Evolutionary conservation across 1,140 invertebrate genomes (phyloP).

Genomic region (Tribolium castaneum): DNA sequence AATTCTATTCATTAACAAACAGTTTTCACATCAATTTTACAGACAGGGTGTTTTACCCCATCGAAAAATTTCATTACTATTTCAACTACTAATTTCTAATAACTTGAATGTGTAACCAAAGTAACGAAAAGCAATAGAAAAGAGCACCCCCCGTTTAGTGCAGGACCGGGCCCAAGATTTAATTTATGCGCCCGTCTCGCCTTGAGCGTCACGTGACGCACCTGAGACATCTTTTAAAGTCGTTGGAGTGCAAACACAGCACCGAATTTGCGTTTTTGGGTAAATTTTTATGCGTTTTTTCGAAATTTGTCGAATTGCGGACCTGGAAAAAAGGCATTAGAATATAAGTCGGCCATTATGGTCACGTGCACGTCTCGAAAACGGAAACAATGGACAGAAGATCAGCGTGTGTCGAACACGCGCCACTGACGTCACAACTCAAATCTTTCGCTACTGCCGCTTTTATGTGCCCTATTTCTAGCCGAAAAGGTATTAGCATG

Average conservation of each 20-base stretch:
- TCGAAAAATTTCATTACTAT: too few species aligned
- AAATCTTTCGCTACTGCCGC: conserved; percentile 48
- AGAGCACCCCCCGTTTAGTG: background rate
- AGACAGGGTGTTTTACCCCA: too few species aligned
- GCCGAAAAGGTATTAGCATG: conserved; percentile 55
- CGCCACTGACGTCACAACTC: conserved; percentile 55
- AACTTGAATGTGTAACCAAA: conserved; percentile 47
- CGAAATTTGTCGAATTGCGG: background rate
- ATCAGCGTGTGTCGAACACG: conserved; percentile 56
- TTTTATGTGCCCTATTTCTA: conserved; percentile 50
- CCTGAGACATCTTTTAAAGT: background rate
- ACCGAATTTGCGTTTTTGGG: background rate
- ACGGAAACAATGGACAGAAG: conserved; percentile 60
- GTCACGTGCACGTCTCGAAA: conserved; percentile 59
- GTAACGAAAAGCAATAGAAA: conserved; percentile 44
- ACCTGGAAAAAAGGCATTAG: conserved; percentile 50
- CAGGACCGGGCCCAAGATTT: conserved; percentile 30
- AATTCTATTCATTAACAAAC: too few species aligned
- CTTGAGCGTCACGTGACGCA: background rate
- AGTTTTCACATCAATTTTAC: too few species aligned
- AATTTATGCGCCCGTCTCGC: background rate
- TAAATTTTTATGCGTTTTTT: too few species aligned
- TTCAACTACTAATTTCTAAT: too few species aligned
- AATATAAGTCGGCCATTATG: conserved; percentile 58
- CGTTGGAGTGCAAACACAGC: background rate